phyloP scores from a whole-genome alignment of 92 coral and sea anemone species.

The Bergia sp. region DNA sequence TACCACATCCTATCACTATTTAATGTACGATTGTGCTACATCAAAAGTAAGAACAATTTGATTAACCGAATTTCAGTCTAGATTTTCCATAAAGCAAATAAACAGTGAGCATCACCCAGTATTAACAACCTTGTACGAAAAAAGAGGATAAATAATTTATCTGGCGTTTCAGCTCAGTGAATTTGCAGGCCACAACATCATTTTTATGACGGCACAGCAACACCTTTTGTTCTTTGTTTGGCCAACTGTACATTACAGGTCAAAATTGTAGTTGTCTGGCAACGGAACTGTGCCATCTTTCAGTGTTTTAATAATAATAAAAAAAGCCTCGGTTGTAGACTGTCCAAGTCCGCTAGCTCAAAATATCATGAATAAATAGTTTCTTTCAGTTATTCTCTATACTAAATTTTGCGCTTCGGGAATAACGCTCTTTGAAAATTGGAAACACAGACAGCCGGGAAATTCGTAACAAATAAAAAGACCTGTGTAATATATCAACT shows the following conservation, averaged over 20 bases:
- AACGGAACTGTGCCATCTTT: not conserved
- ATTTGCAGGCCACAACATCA: not conserved
- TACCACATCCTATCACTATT: no score
- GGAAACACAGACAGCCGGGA: not conserved
- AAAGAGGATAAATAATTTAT: no score
- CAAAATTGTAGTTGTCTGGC: slow-evolving; percentile 2
- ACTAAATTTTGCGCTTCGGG: not conserved
- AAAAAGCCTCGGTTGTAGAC: not conserved
- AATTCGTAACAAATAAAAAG: not conserved
- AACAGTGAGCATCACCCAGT: not conserved
- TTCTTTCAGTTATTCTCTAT: not conserved
- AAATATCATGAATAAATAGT: no score
- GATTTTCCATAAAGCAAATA: not conserved
- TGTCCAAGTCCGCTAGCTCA: not conserved
- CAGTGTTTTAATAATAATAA: no score
- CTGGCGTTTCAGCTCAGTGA: no score
- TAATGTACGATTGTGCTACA: not conserved
- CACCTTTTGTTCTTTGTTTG: not conserved
- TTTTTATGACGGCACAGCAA: not conserved
- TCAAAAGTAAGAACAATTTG: not conserved
- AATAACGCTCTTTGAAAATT: not conserved
- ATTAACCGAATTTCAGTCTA: not conserved
- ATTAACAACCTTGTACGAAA: no score
- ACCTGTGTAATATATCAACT: not conserved
- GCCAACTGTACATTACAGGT: not conserved